These are phyloP conservation scores for Apoda limacodes DNA, from an alignment of 2,888 invertebrate species.

Conservation along the genomic window DNA sequence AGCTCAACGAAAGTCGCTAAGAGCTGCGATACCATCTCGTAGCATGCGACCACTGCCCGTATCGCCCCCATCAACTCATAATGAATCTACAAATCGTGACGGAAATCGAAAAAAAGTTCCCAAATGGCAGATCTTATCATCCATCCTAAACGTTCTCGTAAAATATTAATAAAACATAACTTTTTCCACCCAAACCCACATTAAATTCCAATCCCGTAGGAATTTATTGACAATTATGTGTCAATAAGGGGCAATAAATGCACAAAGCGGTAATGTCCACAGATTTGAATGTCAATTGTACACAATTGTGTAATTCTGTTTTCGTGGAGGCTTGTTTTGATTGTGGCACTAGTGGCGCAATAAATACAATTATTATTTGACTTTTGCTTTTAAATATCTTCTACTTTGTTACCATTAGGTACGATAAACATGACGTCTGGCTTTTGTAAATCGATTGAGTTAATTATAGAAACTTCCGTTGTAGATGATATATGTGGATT, in stretches of 20 bases:
- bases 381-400: constrained; percentile 54
- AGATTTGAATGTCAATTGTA: constrained; percentile 70
- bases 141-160: constrained; percentile 66
- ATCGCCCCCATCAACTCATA: constrained; percentile 65
- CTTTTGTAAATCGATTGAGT: constrained; percentile 52
- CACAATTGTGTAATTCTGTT: constrained; percentile 66
- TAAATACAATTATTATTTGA: constrained; percentile 57
- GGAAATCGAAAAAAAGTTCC: constrained; percentile 69
- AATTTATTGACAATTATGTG: constrained; percentile 70
- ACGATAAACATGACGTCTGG: constrained; percentile 51
- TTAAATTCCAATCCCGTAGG: constrained; percentile 66
- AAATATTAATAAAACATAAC: constrained; percentile 71
- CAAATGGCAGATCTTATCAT: constrained; percentile 64
- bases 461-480: constrained; percentile 41
- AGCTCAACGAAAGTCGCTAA: constrained; percentile 63
- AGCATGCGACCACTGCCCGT: constrained; percentile 63
- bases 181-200: constrained; percentile 70
- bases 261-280: constrained; percentile 66
- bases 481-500: too few species aligned
- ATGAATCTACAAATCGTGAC: constrained; percentile 68
- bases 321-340: constrained; percentile 65
- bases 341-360: constrained; percentile 47
- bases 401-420: constrained; percentile 51
- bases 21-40: constrained; percentile 60
- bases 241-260: constrained; percentile 68